Evolutionary conservation across 92 coral and sea anemone genomes (phyloP), one percentile per base, ranked within the genome.

Genomic region (Zoanthus gigantus): DNA sequence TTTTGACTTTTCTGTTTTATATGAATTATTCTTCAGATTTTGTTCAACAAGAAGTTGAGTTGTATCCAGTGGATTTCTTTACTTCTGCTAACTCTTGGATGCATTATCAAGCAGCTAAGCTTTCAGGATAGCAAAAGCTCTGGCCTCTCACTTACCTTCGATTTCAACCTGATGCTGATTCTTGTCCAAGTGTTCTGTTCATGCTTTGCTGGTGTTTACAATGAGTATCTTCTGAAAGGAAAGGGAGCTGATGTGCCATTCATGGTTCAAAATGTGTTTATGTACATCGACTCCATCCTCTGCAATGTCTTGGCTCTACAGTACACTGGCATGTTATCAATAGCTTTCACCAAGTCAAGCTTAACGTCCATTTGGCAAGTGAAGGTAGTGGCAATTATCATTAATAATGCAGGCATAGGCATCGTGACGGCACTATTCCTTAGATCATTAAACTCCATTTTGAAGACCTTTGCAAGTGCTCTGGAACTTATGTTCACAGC

Each of bases 191-290:
- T 96, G 34, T 93, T 96, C 86, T 95, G 99, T 60, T 96, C 99
- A 32, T 96, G 99, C 74, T 93, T 96, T 92, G 99, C 99, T 46
- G 99, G 99, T 67, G 99, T 96, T 57, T 96, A 96, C 88, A 96
- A 96, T 84, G 99, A 96, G 87, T 96, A 96, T 89, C 96, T 96
- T 15, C 84, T 96, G 54, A 96, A 96, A 83, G 99, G 99, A 48
- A 93, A 91, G 52, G 91, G 98, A 53, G 98, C 98, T 1, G 98
- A 95, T 13, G 98, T 93, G 1, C 95, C 99, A 2, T 94, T 96
- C 78, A 92, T 96, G 94, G 84, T 94, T 32, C 99, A 96, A 84
- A 96, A 95, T 81, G 93, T 92, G 81, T 96, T 93, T 93, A 96
- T 96, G 99, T 96, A 96, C 74, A 37, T 93, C 31, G 98, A 96